Base-by-base conservation (phyloP, 2,113 vertebrate genomes). In the Struthio camelus region DNA sequence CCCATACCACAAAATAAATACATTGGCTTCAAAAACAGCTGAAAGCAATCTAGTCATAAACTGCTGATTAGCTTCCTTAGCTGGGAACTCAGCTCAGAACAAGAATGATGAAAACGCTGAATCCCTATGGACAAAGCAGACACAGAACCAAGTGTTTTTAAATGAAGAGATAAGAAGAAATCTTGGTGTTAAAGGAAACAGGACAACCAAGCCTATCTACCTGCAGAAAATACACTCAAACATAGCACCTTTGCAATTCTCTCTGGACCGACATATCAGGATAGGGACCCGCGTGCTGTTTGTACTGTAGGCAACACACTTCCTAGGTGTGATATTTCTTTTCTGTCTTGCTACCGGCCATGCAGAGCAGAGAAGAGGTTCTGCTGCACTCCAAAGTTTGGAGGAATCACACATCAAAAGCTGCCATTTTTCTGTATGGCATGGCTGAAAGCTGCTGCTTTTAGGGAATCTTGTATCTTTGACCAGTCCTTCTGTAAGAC, bases 201-300 rank as follows among this genome's bases (percentile, higher is more conserved):
- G 17, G 38, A 58, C 36, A 83, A 89, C 36, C 46, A 53, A 61
- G 54, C 15, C 25, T 62, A 14, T 4, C 51, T 32, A 48, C 27
- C 2, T 4, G 9, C 32, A 73, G 59, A 14, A 23, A 70, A 67
- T 38, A 28, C 4, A 50, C 25, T 11, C 20, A 34, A 28, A n/a
- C 25, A 73, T 71, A 87, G 32, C 44, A 40, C 40, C 44, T 67
- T 70, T 59, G 11, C 36, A 56, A 1, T 53, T 81, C 40, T 59
- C 24, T 46, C 32, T 17, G 25, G 81, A 61, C 8, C 11, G 25
- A 73, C 46, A 14, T 15, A 46, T 1, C 4, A 34, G 17, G 34
- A 67, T 20, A 1, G 5, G 36, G 30, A 42, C 11, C 17, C 0
- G 0, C 11, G 17, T 3, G 1, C 58, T 30, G n/a, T 36, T n/a